Conservation (phyloP, 2,113 vertebrate genomes). For the Glaucomys volans region DNA sequence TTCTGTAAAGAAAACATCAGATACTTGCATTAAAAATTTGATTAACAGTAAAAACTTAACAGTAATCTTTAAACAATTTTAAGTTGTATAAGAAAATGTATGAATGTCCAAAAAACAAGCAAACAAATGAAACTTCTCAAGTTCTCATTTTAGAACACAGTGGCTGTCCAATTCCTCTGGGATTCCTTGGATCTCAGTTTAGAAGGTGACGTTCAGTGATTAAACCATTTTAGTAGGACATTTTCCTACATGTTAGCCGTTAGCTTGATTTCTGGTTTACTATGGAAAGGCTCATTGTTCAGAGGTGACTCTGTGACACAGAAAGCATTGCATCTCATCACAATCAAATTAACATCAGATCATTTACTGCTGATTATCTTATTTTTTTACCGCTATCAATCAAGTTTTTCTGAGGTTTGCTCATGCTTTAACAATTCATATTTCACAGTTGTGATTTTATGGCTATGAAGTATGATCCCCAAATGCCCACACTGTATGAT, state of each 20-base stretch:
- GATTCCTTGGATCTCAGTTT: neutral
- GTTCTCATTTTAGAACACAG: neutral
- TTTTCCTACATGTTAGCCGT: neutral
- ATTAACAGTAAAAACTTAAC: neutral
- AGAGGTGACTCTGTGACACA: slow-evolving; percentile 1
- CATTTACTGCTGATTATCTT: slow-evolving; percentile 60
- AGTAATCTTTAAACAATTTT: neutral
- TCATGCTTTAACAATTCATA: slow-evolving; percentile 68
- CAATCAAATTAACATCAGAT: slow-evolving; percentile 60
- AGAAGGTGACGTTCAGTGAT: neutral
- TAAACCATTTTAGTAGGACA: neutral
- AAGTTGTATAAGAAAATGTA: neutral
- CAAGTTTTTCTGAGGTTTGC: slow-evolving; percentile 10
- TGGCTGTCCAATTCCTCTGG: neutral
- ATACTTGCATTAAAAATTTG: neutral
- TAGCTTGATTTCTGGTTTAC: slow-evolving; percentile 42
- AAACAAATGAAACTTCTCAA: neutral
- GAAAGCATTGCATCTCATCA: slow-evolving; percentile 43
- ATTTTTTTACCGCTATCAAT: slow-evolving; percentile 50
- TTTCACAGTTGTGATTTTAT: slow-evolving; percentile 70
- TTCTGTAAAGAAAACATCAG: neutral
- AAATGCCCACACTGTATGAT: neutral
- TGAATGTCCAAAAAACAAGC: neutral
- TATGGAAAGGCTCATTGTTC: slow-evolving; percentile 54
- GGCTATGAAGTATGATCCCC: slow-evolving; percentile 44